A percentile compares a stretch with the other conserved stretches of the same genome.
Evolutionary conservation across 2,113 vertebrate species (phyloP).

Genomic region (Catharus bicknelli): DNA sequence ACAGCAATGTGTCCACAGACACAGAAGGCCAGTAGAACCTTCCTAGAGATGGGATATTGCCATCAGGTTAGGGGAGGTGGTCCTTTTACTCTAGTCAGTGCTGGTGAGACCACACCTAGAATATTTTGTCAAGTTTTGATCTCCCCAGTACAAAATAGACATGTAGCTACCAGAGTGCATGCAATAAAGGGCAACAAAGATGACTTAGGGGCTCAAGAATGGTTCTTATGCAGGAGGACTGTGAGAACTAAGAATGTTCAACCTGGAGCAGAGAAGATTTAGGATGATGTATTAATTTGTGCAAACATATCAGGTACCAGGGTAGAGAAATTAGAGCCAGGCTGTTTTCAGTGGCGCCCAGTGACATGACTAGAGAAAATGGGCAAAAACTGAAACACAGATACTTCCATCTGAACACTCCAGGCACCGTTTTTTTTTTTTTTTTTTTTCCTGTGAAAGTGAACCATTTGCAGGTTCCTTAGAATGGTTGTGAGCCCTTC

Average conservation of each 20-base stretch:
- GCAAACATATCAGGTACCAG: neutral
- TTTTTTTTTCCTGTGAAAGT: neutral
- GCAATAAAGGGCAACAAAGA: neutral
- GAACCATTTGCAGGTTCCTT: neutral
- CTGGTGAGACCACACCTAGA: neutral
- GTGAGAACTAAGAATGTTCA: neutral
- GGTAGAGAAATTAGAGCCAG: neutral
- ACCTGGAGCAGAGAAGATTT: neutral
- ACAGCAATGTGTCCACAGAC: neutral
- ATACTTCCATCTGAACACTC: neutral
- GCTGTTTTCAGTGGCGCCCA: fast-evolving
- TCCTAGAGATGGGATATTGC: fast-evolving
- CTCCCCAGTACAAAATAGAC: neutral
- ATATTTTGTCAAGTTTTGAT: neutral
- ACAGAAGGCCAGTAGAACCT: neutral
- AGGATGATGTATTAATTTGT: neutral
- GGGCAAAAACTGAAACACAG: neutral
- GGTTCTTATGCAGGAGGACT: fast-evolving
- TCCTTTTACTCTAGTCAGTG: neutral
- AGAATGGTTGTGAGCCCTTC: neutral
- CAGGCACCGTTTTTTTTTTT: neutral
- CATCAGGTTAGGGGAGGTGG: neutral
- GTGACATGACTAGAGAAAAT: neutral
- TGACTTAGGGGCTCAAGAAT: neutral
- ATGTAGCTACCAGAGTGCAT: fast-evolving